Conservation (phyloP, 2,888 invertebrate genomes). For the Allophyes oxyacanthae region DNA sequence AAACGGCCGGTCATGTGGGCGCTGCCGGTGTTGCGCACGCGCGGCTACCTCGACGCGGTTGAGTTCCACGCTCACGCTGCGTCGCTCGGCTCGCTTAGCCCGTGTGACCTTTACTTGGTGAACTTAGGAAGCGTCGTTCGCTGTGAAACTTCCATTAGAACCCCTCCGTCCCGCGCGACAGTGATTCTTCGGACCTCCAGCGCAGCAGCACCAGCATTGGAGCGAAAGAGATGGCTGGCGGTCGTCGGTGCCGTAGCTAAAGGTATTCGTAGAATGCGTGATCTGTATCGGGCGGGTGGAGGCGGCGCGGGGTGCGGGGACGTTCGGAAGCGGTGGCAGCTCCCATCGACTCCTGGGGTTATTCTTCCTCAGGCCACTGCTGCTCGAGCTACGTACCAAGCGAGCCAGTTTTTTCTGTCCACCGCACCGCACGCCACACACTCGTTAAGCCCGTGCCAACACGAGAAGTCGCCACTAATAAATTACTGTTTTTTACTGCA, state of each 20-base stretch:
- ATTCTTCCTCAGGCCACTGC: conserved; percentile 90
- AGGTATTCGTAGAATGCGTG: conserved; percentile 89
- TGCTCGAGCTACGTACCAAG: conserved; percentile 87
- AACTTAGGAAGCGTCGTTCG: conserved; percentile 88
- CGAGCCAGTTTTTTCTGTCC: conserved; percentile 91
- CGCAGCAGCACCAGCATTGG: conserved; percentile 77
- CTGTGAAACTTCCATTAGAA: conserved; percentile 86
- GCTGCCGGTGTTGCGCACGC: conserved; percentile 89
- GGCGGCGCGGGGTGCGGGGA: conserved; percentile 81
- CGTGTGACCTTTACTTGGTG: conserved; percentile 88
- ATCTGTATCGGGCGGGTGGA: conserved; percentile 87
- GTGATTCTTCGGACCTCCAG: conserved; percentile 73
- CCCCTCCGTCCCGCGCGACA: conserved; percentile 81
- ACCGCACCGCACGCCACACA: conserved; percentile 90
- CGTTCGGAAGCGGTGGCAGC: conserved; percentile 89
- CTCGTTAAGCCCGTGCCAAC: conserved; percentile 90
- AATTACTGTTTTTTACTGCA: conserved; percentile 89
- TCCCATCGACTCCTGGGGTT: conserved; percentile 90
- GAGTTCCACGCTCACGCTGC: conserved; percentile 86
- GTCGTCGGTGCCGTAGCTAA: conserved; percentile 83
- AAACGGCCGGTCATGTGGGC: conserved; percentile 87
- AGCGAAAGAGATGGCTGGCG: conserved; percentile 84
- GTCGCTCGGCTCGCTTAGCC: conserved; percentile 85
- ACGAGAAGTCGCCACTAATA: conserved; percentile 91
- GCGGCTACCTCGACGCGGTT: conserved; percentile 84